These are phyloP conservation scores for Teinopalpus imperialis DNA, from an alignment of 2,888 invertebrate species.

Conservation along the genomic window DNA sequence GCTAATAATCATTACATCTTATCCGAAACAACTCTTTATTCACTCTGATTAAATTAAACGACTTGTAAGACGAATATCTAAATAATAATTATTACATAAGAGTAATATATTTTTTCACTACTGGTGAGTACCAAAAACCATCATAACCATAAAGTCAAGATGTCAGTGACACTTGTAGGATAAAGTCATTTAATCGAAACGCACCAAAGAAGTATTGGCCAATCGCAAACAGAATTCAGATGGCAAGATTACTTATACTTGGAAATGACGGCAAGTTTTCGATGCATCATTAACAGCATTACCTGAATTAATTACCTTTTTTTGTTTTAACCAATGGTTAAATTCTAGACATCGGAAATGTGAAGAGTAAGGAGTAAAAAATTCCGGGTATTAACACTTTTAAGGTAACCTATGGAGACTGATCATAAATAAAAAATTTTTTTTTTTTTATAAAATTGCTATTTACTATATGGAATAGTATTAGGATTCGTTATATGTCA, in stretches of 20 bases:
- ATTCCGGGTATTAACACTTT: not conserved
- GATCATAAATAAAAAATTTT: too few species aligned
- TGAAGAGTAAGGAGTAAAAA: not conserved
- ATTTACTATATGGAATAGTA: too few species aligned
- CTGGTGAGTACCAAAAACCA: slow-evolving; percentile 11
- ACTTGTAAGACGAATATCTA: too few species aligned
- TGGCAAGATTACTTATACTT: slow-evolving; percentile 74
- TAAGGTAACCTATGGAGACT: not conserved
- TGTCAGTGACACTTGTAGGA: slow-evolving; percentile 43
- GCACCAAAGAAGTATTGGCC: slow-evolving; percentile 49
- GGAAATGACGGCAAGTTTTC: slow-evolving; percentile 67
- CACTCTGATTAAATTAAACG: too few species aligned
- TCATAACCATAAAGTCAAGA: slow-evolving; percentile 46
- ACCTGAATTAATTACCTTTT: slow-evolving; percentile 65
- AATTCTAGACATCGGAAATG: slow-evolving; percentile 14
- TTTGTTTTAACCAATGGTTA: slow-evolving; percentile 31
- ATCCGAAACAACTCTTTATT: too few species aligned
- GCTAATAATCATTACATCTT: too few species aligned
- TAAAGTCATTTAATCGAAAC: slow-evolving; percentile 78
- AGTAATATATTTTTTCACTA: not conserved
- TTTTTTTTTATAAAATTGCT: not conserved
- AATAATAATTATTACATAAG: not conserved
- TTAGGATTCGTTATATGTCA: too few species aligned
- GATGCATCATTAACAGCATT: slow-evolving; percentile 74
- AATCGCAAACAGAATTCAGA: slow-evolving; percentile 72